Evolutionary conservation across 1,140 invertebrate genomes (phyloP), one percentile per base, ranked within the genome.

Genomic region (Saxidomus purpurata): DNA sequence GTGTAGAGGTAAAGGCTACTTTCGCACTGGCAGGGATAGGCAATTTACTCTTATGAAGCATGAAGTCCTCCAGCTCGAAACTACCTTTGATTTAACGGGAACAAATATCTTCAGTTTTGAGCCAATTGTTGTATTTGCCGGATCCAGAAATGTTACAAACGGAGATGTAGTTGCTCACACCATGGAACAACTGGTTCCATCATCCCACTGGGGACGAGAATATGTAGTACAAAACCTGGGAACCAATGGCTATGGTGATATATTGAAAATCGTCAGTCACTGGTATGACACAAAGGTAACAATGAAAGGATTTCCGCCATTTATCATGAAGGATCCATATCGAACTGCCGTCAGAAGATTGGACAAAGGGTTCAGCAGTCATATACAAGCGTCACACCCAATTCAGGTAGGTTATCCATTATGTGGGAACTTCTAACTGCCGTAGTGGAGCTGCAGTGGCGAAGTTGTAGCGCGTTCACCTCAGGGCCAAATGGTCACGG

Each of bases 121-220:
- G 61, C 86, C 86, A 11, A 81, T 88, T 38, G 76, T 38, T 3
- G 86, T 88, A 3, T 88, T 81, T 71, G 55, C 63, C 34, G 86
- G 86, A 34, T 80, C 76, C 15, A 55, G 86, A 38, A 88, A 67
- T 81, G 40, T 88, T 22, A 80, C n/a, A 0, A 52, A 25, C 22
- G 63, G 43, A 55, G 71, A 59, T 15, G 34, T 77, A 11, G 25
- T 49, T 0, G 86, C 86, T 2, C 86, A 88, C 28, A 88, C 86
- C 2, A 34, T 88, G 22, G 86, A 88, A 67, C 86, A 88, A 40
- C 59, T 88, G 59, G 77, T 79, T 38, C 86, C 86, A 6, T 43
- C 74, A 36, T 88, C 74, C n/a, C 77, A 88, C 34, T 88, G 86
- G 86, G 86, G 86, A 38, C 49, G 55, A 19, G 86, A 88, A 55